Percentiles rank a stretch among this genome's conserved stretches.
phyloP scores from a whole-genome alignment of 2,113 vertebrate genomes.

The Chionomys nivalis region DNA sequence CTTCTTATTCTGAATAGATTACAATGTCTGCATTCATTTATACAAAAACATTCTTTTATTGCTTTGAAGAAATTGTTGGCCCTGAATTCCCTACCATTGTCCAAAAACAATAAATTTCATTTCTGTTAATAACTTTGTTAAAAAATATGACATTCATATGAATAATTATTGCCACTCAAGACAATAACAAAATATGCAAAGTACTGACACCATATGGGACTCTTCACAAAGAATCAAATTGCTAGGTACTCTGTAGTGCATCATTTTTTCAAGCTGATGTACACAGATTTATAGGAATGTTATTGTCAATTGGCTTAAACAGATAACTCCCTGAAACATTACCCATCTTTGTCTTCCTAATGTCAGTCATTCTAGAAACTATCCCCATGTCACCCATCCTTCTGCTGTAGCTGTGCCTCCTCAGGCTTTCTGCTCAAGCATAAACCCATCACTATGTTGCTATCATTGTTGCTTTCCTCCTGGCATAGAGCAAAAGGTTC shows the following conservation, averaged over 20 bases:
- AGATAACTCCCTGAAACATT: neutral
- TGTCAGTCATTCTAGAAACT: neutral
- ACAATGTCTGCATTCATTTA: conserved; percentile 6
- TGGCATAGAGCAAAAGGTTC: neutral
- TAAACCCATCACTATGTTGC: too few species aligned
- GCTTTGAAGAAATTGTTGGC: conserved; percentile 48
- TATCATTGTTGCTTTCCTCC: neutral
- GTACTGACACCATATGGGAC: neutral
- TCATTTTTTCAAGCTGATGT: neutral
- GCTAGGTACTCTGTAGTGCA: neutral
- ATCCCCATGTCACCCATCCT: neutral
- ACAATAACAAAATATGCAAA: conserved; percentile 36
- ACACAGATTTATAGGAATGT: neutral
- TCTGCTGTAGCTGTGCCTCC: neutral
- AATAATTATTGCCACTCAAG: conserved; percentile 10
- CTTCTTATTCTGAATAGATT: neutral
- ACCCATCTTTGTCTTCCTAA: neutral
- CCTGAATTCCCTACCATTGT: conserved; percentile 17
- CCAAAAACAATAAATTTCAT: conserved; percentile 38
- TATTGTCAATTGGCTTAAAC: neutral
- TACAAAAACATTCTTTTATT: conserved; percentile 22
- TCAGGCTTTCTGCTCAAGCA: neutral
- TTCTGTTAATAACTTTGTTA: neutral
- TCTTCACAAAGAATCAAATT: conserved; percentile 36
- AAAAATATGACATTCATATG: conserved; percentile 13